Evolutionary conservation across 2,797 vertebrate species (phyloP), one percentile per base, ranked within the genome.

Genomic region (Buceros bicornis): DNA sequence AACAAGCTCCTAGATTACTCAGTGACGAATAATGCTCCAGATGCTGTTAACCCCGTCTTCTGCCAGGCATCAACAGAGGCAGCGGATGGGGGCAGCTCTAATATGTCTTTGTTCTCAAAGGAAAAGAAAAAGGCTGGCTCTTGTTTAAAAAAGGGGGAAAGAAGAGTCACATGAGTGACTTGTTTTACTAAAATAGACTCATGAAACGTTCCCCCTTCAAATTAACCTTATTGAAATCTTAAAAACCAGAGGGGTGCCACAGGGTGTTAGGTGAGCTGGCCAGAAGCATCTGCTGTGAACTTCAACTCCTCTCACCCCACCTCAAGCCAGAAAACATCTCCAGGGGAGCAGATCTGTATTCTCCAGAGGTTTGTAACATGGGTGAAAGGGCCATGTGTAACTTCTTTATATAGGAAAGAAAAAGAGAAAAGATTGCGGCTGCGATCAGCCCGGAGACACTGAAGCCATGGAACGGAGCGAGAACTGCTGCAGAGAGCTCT

Each of bases 1-100:
- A 93, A 95, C 62, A 93, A 89, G 22, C 73, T 93, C 74, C 86
- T 51, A 85, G 78, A 94, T 96, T 95, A 96, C 86, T 93, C 81
- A 89, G 64, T 50, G 89, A 92, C 87, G 90, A 96, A 53, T 53
- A 53, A 28, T 73, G 84, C 60, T 96, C 78, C 88, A 97, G 90
- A 89, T 94, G 90, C 93, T 94, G 65, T 96, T 93, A 96, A 94
- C 90, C 56, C 86, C 14, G 13, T 94, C 64, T 89, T 92, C 86
- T 74, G 40, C 22, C 74, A 69, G 87, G 82, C 57, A 57, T 89
- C 77, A 74, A 25, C 82, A 71, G 77, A 74, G 35, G 22, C 51
- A 82, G 51, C 42, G 70, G 88, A 84, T 82, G 66, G 67, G 29
- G 58, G 90, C 81, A 93, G 74, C 28, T 84, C 76, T 48, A 89